phyloP scores from a whole-genome alignment of 2,888 invertebrate species.

The Drosophila pseudotakahashii region DNA sequence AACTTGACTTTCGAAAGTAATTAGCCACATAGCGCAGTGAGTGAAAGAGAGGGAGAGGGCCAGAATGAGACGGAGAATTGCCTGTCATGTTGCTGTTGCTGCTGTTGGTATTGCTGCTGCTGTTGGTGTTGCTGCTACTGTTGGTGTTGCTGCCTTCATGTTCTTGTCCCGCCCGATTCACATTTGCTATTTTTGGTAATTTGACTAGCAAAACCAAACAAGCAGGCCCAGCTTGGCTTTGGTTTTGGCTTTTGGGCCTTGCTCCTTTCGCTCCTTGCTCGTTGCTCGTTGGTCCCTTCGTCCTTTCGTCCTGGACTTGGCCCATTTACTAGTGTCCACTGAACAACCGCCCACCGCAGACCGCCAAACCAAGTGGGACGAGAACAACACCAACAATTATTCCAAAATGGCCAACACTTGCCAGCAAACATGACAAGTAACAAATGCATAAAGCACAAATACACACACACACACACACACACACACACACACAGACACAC shows the following conservation, averaged over 20 bases:
- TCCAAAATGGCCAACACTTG: conserved; percentile 40
- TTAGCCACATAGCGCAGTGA: conserved; percentile 73
- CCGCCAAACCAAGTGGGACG: conserved; percentile 56
- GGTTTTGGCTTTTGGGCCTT: conserved; percentile 24
- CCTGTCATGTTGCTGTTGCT: conserved; percentile 34
- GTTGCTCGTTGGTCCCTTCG: neutral
- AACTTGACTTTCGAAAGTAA: conserved; percentile 79
- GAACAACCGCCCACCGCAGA: conserved; percentile 26
- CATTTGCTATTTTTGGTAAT: conserved; percentile 69
- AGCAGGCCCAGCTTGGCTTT: conserved; percentile 26
- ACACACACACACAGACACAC: conserved; percentile 1
- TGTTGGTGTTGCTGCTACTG: neutral
- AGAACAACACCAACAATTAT: conserved; percentile 44
- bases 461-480: conserved; percentile 2
- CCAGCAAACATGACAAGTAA: conserved; percentile 67
- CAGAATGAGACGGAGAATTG: conserved; percentile 12
- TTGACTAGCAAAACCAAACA: conserved; percentile 58
- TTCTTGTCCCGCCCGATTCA: conserved; percentile 21
- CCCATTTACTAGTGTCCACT: neutral
- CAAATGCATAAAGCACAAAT: conserved; percentile 60
- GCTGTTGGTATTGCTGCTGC: neutral
- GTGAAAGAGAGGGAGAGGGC: neutral
- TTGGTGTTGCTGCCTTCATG: conserved; percentile 20
- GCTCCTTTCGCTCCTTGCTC: neutral
- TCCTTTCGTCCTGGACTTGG: conserved; percentile 2